Percentiles rank a stretch among this genome's conserved stretches.
Evolutionary conservation across 2,797 vertebrate genomes (phyloP).

Genomic region (Rhabdophis nuchalis): DNA sequence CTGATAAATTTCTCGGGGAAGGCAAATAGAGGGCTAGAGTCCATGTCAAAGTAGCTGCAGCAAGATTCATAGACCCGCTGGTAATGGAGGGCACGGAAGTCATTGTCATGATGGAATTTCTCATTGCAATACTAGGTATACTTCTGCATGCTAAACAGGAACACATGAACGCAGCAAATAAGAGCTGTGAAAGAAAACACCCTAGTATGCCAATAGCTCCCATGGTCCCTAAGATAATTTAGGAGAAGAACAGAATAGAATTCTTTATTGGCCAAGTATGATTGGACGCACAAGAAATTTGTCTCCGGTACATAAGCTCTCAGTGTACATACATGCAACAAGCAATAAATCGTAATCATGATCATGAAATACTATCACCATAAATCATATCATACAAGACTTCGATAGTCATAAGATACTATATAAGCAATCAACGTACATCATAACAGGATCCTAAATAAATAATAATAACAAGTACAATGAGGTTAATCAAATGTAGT

Average conservation of each 20-base stretch:
- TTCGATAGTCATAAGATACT: too few relatives aligned
- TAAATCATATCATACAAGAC: too few relatives aligned
- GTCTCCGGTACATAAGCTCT: too few relatives aligned
- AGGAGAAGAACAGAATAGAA: too few relatives aligned
- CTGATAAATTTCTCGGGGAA: slow-evolving; percentile 2
- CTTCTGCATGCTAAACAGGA: not conserved
- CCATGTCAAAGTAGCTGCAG: not conserved
- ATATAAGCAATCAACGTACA: too few relatives aligned
- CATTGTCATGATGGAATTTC: not conserved
- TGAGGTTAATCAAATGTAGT: not conserved
- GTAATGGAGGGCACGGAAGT: not conserved
- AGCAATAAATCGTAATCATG: too few relatives aligned
- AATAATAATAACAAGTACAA: not conserved
- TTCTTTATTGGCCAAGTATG: too few relatives aligned
- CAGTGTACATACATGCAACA: too few relatives aligned
- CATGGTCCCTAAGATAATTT: not conserved
- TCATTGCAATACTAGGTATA: not conserved
- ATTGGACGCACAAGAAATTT: too few relatives aligned
- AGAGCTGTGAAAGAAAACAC: not conserved
- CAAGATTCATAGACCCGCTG: not conserved
- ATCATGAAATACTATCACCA: too few relatives aligned
- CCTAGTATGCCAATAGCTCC: not conserved
- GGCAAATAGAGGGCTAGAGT: not conserved
- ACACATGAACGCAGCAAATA: not conserved
- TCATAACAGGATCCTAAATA: too few relatives aligned